phyloP scores from a whole-genome alignment of 2,888 invertebrate genomes.

The Lycia hirtaria region DNA sequence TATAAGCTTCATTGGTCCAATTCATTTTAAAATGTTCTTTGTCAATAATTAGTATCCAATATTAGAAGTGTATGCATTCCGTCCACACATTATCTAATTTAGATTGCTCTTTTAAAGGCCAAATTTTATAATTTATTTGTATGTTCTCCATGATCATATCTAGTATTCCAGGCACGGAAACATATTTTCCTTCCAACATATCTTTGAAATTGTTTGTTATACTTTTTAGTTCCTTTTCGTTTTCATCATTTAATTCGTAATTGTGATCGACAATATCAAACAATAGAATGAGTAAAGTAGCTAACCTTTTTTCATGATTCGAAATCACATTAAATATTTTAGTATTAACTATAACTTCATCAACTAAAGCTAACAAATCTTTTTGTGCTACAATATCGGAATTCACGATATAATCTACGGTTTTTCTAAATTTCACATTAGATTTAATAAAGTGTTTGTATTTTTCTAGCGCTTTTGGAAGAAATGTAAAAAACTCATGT shows the following conservation, averaged over 20 bases:
- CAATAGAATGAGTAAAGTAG: constrained; percentile 43
- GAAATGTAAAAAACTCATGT: constrained; percentile 44
- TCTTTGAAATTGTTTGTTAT: constrained; percentile 46
- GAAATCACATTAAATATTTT: neutral
- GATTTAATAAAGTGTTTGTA: constrained; percentile 49
- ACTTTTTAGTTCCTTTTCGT: constrained; percentile 46
- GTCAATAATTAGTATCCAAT: neutral
- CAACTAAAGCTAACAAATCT: constrained; percentile 2
- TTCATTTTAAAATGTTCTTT: too few species aligned
- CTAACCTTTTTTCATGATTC: neutral
- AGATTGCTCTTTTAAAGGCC: constrained; percentile 53
- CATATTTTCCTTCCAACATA: constrained; percentile 36
- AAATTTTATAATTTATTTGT: constrained; percentile 52
- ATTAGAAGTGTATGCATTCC: constrained; percentile 40
- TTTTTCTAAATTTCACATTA: constrained; percentile 50
- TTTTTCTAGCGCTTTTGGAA: constrained; percentile 47
- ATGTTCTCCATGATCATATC: constrained; percentile 54
- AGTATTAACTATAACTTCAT: neutral
- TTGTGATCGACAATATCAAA: constrained; percentile 51
- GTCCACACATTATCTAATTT: constrained; percentile 53
- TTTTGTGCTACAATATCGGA: constrained; percentile 4
- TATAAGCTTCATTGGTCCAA: too few species aligned
- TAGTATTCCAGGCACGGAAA: constrained; percentile 30
- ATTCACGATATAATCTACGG: constrained; percentile 28
- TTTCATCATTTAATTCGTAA: constrained; percentile 51